Conservation (phyloP, 2,888 invertebrate species). For the Dysmachus trigonus region DNA sequence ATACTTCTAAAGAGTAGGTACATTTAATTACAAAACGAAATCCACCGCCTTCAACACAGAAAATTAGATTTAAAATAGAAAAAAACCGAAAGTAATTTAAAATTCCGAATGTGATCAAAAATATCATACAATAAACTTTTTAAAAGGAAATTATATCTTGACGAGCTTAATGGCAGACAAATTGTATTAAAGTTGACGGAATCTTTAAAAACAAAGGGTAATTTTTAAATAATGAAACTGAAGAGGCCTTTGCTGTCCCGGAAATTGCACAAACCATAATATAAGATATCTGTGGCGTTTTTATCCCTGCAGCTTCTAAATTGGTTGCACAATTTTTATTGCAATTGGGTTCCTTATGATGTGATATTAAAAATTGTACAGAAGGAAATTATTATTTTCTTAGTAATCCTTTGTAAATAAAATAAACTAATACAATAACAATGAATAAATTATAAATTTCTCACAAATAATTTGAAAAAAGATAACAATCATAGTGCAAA, state of each 20-base stretch:
- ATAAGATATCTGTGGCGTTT: background rate
- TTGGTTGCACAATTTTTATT: background rate
- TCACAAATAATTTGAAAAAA: too few species aligned
- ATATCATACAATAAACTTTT: background rate
- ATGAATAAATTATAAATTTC: too few species aligned
- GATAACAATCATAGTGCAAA: too few species aligned
- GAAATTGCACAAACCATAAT: background rate
- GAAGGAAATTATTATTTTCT: too few species aligned
- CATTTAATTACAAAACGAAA: too few species aligned
- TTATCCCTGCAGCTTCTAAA: background rate
- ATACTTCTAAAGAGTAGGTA: too few species aligned
- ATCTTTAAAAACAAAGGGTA: background rate
- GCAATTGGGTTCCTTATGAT: background rate
- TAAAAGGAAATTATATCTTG: background rate
- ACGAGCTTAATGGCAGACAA: background rate
- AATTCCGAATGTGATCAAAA: background rate
- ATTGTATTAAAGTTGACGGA: background rate
- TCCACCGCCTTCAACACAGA: background rate
- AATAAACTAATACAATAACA: too few species aligned
- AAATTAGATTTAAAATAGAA: background rate
- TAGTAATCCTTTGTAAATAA: too few species aligned
- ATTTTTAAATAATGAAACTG: background rate
- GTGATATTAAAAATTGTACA: too few species aligned
- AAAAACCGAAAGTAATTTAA: background rate
- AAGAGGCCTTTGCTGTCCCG: background rate